Conservation (phyloP, 2,113 vertebrate genomes). For the Dermatemys mawii region DNA sequence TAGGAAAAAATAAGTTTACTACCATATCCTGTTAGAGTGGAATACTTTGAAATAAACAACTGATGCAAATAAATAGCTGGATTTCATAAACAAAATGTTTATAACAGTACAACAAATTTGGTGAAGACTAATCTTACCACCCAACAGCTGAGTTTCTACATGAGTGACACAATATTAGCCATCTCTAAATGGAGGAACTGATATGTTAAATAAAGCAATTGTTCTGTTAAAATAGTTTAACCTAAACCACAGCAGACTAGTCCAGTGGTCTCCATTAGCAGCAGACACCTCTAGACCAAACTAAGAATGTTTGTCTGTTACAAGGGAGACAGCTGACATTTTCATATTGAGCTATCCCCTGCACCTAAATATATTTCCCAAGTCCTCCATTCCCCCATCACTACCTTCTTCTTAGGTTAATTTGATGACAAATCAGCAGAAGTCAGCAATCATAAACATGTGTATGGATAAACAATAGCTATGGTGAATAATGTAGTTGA, state of each 20-base stretch:
- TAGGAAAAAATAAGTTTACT: conserved; percentile 15
- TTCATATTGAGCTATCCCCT: accelerated
- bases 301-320: accelerated
- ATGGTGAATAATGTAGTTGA: no score
- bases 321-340: not conserved
- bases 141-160: not conserved
- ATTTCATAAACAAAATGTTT: not conserved
- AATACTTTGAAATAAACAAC: not conserved
- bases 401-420: not conserved
- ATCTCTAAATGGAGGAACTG: not conserved
- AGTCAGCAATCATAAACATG: not conserved
- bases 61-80: not conserved
- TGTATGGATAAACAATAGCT: accelerated
- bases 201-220: not conserved
- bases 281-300: not conserved
- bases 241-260: not conserved
- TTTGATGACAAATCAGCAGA: not conserved
- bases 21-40: not conserved
- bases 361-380: not conserved
- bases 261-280: not conserved
- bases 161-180: not conserved
- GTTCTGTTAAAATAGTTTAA: not conserved
- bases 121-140: not conserved
- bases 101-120: not conserved
- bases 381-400: no score